Base-by-base conservation (phyloP, 2,113 vertebrate genomes). In the Ophthalmolycus amberensis region DNA sequence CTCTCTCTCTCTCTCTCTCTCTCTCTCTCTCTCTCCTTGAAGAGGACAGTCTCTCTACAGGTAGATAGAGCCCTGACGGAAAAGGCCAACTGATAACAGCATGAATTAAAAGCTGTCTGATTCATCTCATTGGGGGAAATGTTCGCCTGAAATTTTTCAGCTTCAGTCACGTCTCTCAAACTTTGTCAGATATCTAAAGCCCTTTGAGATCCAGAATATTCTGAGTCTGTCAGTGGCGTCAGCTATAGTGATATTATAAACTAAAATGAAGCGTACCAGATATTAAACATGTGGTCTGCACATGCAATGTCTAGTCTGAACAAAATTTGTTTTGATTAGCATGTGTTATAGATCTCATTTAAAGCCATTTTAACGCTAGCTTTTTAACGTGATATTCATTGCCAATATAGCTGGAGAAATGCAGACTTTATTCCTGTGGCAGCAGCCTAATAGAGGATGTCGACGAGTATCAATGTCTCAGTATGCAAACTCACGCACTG, bases 51-150 rank as follows among this genome's bases (percentile, higher is more conserved):
- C 63, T 80, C 50, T 38, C 62, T 50, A 48, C n/a, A 87, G 80
- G 77, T 85, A 79, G 84, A 88, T 32, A 74, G 46, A 73, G 59
- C 40, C 37, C 0, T n/a, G 15, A 46, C 5, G 76, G 50, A 90
- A 91, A 90, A 80, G 84, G 59, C 84, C 86, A 76, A 78, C 58
- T 3, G 89, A 90, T 88, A 90, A 89, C 63, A 63, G 75, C 8
- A 25, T 59, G 62, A 88, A 86, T 86, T 37, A 77, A 73, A 71
- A 75, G 18, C 27, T 1, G 48, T 60, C 15, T 27, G 63, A 72
- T 75, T 85, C n/a, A 88, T 84, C 40, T 84, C 80, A 64, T 60
- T 22, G 29, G 37, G 29, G 4, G 6, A 79, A 80, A 85, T 22
- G 42, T 64, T 85, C 1, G 1, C 6, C 77, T 73, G 75, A 32